Evolutionary conservation across 2,113 vertebrate genomes (phyloP), one percentile per base, ranked within the genome.

Genomic region (Piliocolobus tephrosceles): DNA sequence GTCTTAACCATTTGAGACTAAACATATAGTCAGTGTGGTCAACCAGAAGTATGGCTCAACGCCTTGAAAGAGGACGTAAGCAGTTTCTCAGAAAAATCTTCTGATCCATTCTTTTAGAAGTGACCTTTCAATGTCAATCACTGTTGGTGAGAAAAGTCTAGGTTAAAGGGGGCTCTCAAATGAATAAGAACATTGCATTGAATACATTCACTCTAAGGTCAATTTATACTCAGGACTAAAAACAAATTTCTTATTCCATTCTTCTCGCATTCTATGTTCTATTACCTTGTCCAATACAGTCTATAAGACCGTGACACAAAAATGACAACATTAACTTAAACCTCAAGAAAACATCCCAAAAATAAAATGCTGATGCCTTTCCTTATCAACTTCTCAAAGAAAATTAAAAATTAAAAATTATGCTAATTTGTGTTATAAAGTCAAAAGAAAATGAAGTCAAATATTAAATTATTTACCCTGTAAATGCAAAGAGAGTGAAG

Each of bases 401-500:
- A 76, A 93, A 73, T 73, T 52, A 81, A 87, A 52, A 80, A 81
- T 64, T 10, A 92, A 79, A 91, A 87, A 8, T 52, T 14, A 47
- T 1, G 40, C 12, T 76, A n/a, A 76, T 85, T 73, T 45, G 75
- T 85, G 35, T 38, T 57, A 58, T 20, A 64, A 90, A 75, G 47
- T 76, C 75, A 87, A 94, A 92, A 82, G 16, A 25, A 92, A 82
- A 78, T 73, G 58, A 90, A 87, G 23, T 90, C 35, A 84, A 84
- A 23, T 57, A 87, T 78, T 88, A 40, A 47, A 75, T 75, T 83
- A 38, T 80, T 92, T 85, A 87, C 20, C 14, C 9, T 30, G 14
- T 87, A 80, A 95, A 95, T 78, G 66, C 11, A 92, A 47, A 85
- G 58, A 91, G 68, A 47, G 70, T 87, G 52, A 97, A n/a, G 6